Base-by-base conservation (phyloP, 2,797 vertebrate species). In the Carduelis carduelis region DNA sequence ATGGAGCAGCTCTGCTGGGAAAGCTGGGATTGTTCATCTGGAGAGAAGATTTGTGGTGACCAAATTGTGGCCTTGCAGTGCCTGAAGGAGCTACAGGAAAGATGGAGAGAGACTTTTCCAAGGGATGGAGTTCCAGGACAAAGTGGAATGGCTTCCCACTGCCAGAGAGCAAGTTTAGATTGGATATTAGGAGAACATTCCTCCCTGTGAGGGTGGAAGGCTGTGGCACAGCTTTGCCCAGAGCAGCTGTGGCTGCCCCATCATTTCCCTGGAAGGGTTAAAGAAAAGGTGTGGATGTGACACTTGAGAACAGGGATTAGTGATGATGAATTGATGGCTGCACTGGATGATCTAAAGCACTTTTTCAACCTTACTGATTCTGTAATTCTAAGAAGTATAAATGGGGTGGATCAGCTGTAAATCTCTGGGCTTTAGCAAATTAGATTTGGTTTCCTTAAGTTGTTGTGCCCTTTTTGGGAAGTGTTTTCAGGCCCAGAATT, bases 41-140 rank as follows among this genome's bases (percentile, higher is more conserved):
- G 34, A 27, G 4, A 66, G 34, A 52, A 80, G 46, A 21, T 87
- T 0, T 52, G 52, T 28, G 6, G 20, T n/a, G 37, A 50, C 11
- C 6, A 0, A 1, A 2, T 0, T 64, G 50, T 50, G 59, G 1
- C 27, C 11, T 87, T 14, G 0, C 50, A 41, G 39, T 3, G 39
- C 39, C 39, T 41, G 1, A 26, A 65, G 52, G 15, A 7, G 22
- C 10, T 3, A 0, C 7, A n/a, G 0, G 4, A 50, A 24, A 1
- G 0, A n/a, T 57, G 37, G 23, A 41, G 24, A 80, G 23, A 12
- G 59, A 39, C 6, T 11, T 4, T 23, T 4, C 1, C 22, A 43
- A 23, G 15, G 12, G 4, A 1, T 57, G 27, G 16, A n/a, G 23
- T 2, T 27, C 0, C 32, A 79, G 41, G 49, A 43, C 5, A 16